Conservation (phyloP, 2,797 vertebrate species). For the Mico argentatus region DNA sequence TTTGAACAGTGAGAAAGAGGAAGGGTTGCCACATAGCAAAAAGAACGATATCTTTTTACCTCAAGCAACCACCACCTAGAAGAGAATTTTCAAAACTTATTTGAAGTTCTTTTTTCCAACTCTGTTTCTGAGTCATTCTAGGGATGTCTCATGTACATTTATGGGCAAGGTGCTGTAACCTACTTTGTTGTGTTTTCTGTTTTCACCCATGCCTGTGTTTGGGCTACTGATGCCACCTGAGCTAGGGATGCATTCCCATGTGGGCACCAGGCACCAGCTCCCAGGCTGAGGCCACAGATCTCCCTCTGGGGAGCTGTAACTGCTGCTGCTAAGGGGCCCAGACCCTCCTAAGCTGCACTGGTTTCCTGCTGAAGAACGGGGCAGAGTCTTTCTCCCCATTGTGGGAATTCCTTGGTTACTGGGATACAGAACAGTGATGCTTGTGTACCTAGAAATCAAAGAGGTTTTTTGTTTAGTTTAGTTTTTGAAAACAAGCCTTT, state of each 20-base stretch:
- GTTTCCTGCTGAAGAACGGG: background rate
- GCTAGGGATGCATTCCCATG: background rate
- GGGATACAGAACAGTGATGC: background rate
- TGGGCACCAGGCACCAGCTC: background rate
- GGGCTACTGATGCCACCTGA: background rate
- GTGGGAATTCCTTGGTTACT: background rate
- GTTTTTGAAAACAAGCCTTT: background rate
- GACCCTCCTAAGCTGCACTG: background rate
- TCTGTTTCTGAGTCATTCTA: background rate
- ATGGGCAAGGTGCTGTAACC: background rate
- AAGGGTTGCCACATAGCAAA: background rate
- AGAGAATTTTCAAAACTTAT: background rate
- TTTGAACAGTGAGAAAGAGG: background rate
- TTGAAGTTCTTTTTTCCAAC: background rate
- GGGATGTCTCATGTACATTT: background rate
- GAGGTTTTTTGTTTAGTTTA: background rate
- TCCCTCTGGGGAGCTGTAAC: background rate
- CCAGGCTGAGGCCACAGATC: background rate
- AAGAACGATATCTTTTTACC: background rate
- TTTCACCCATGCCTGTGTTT: background rate
- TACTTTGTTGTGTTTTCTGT: background rate
- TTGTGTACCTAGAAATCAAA: background rate
- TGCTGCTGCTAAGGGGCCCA: background rate
- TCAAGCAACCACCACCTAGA: background rate
- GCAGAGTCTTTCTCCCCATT: background rate